Percentiles rank a stretch among this genome's conserved stretches.
Conservation (phyloP, 2,113 vertebrate genomes). For the Colossoma macropomum region DNA sequence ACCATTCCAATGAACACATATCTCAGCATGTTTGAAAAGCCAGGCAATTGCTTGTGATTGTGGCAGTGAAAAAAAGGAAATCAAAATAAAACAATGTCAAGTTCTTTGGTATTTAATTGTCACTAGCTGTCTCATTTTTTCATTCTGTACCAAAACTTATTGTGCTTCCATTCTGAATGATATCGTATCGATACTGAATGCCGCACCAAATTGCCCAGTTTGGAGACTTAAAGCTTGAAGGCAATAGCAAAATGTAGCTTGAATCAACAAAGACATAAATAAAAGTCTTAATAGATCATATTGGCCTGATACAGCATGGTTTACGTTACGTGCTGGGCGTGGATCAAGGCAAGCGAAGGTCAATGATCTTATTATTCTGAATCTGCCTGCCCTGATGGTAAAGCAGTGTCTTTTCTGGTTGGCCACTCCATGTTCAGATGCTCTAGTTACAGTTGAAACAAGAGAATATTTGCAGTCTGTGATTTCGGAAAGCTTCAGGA, state of each 20-base stretch:
- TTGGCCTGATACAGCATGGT: neutral
- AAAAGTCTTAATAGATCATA: neutral
- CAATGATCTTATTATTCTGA: neutral
- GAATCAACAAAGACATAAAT: neutral
- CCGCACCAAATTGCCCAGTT: neutral
- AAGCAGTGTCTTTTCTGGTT: neutral
- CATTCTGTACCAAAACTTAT: too few relatives aligned
- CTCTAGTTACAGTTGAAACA: neutral
- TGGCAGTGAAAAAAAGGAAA: conserved; percentile 36
- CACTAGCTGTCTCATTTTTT: neutral
- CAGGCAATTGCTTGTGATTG: conserved; percentile 43
- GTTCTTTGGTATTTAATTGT: neutral
- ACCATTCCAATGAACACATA: conserved; percentile 10
- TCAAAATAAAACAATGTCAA: neutral
- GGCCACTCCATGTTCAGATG: neutral
- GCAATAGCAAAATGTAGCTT: conserved; percentile 4
- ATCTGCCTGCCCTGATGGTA: neutral
- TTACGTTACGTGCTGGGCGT: neutral
- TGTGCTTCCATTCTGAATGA: too few relatives aligned
- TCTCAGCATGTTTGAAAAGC: conserved; percentile 26
- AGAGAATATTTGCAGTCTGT: neutral
- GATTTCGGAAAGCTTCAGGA: neutral
- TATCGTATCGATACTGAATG: too few relatives aligned
- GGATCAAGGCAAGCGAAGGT: neutral
- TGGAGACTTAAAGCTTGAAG: neutral